phyloP scores from a whole-genome alignment of 2,113 vertebrate genomes.

The Embiotoca jacksoni region DNA sequence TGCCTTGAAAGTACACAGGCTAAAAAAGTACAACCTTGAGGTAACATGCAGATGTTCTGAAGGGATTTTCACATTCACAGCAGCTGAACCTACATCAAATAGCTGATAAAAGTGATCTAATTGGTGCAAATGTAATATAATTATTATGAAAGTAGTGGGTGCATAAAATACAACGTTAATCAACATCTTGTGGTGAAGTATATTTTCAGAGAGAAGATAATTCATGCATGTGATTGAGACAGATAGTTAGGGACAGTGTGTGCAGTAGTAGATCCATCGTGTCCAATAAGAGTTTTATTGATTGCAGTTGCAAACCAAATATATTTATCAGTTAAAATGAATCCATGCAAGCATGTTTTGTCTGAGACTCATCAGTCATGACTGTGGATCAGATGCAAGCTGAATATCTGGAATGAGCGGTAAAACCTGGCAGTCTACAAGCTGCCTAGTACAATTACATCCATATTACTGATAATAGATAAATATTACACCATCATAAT shows the following conservation, averaged over 20 bases:
- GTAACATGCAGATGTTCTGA: slow-evolving; percentile 5
- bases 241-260: not conserved
- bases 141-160: not conserved
- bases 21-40: not conserved
- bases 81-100: not conserved
- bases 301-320: not conserved
- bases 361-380: not conserved
- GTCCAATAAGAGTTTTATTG: not conserved
- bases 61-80: slow-evolving; percentile 6
- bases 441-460: no score
- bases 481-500: no score
- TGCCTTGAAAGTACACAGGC: slow-evolving; percentile 4
- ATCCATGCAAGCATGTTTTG: not conserved
- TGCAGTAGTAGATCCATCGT: not conserved
- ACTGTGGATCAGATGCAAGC: not conserved
- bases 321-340: not conserved
- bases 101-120: not conserved
- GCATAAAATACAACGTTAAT: not conserved
- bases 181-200: not conserved
- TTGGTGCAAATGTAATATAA: not conserved
- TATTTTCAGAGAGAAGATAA: not conserved
- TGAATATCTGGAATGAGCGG: not conserved
- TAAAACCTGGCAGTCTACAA: no score
- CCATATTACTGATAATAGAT: no score
- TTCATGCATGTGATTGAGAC: not conserved